These are phyloP conservation scores for Petrocephalus zakoni DNA, from an alignment of 2,113 vertebrate genomes.

Conservation along the genomic window DNA sequence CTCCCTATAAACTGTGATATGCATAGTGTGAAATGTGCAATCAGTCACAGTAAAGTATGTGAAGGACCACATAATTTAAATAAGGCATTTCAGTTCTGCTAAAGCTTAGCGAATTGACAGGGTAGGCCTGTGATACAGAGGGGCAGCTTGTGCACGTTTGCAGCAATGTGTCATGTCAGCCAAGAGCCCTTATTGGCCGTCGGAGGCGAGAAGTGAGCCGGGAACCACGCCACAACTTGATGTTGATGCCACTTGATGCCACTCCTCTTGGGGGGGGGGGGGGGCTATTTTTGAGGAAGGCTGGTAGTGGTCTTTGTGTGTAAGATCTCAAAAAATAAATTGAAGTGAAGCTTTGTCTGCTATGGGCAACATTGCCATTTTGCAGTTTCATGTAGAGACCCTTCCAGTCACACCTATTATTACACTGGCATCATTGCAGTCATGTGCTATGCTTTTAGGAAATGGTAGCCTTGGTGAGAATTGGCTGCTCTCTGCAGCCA, in stretches of 20 bases:
- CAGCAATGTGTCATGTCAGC: background rate
- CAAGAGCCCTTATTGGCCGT: background rate
- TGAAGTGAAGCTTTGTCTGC: background rate
- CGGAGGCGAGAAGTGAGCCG: background rate
- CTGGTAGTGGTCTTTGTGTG: background rate
- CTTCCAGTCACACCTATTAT: background rate
- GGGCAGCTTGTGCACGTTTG: background rate
- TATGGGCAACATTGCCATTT: background rate
- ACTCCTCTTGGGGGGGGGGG: background rate
- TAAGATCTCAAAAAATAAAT: background rate
- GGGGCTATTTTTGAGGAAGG: background rate
- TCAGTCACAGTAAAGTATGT: background rate
- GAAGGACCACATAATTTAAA: background rate
- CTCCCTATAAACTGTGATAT: background rate
- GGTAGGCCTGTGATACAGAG: background rate
- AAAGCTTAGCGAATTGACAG: background rate
- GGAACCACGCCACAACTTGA: background rate
- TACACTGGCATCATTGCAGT: background rate
- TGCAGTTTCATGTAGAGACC: background rate
- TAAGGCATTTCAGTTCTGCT: background rate
- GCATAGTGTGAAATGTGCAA: background rate
- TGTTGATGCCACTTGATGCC: background rate
- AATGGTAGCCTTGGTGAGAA: background rate
- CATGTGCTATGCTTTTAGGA: background rate
- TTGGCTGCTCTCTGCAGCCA: background rate